A percentile compares a stretch with the other conserved stretches of the same genome.
These are phyloP conservation scores for Lagria hirta DNA, from an alignment of 2,888 invertebrate species.

Conservation along the genomic window DNA sequence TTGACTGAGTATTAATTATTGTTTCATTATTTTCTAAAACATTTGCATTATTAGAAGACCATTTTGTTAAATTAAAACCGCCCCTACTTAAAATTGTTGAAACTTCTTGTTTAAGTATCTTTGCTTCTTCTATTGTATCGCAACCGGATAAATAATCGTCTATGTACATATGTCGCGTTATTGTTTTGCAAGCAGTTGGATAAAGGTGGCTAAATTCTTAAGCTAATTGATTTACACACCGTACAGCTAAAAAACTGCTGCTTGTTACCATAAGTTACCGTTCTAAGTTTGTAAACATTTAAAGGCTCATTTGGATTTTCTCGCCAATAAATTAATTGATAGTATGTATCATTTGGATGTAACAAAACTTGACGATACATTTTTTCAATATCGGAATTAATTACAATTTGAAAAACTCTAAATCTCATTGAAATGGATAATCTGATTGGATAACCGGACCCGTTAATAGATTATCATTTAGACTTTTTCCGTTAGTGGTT, in stretches of 20 bases:
- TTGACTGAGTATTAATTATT: too few relatives aligned
- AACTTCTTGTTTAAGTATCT: conserved; percentile 14
- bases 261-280: conserved; percentile 24
- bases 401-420: not conserved
- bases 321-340: conserved; percentile 20
- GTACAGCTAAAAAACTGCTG: too few relatives aligned
- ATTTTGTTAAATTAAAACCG: conserved; percentile 19
- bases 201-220: too few relatives aligned
- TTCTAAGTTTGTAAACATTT: conserved; percentile 12
- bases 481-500: not conserved
- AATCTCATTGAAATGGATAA: not conserved
- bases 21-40: too few relatives aligned
- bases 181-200: too few relatives aligned
- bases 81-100: not conserved
- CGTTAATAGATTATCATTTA: too few relatives aligned
- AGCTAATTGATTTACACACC: too few relatives aligned
- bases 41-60: conserved; percentile 4
- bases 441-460: conserved; percentile 4
- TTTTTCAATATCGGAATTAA: conserved; percentile 1
- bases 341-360: conserved; percentile 2
- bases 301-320: conserved; percentile 1
- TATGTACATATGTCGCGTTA: too few relatives aligned
- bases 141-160: too few relatives aligned
- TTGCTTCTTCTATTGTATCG: conserved; percentile 15
- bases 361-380: conserved; percentile 4